Evolutionary conservation across 64 coral and sea anemone genomes (phyloP), one percentile per base, ranked within the genome.

Genomic region (Actinia tenebrosa): DNA sequence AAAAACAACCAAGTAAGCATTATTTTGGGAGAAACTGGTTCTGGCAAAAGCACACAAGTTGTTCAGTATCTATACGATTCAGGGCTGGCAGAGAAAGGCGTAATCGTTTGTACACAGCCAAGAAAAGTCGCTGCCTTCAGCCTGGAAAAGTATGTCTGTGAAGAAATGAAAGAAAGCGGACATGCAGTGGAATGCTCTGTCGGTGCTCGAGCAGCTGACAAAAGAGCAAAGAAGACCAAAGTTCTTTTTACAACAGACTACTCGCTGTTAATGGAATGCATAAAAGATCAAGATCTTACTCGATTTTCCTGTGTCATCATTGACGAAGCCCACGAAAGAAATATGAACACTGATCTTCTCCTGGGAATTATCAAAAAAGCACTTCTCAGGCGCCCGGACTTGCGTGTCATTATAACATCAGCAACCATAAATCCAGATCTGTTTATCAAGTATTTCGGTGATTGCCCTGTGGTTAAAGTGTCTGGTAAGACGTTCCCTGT

Each of bases 241-340:
- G 87, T 96, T 27, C 20, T 92, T 37, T 96, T 92, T 17, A 92
- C 89, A 77, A 96, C 94, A 25, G 94, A 96, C 72, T 91, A 96
- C 25, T 25, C 86, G 42, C 86, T 96, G 19, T 83, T 96, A 43
- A 96, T 92, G 55, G 91, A 96, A 56, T 96, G 94, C 61, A 55
- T 96, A 23, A 89, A 60, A 23, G 94, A 96, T 90, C 84, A 83
- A 9, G 86, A 42, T 22, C 69, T 96, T 6, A 87, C n/a, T 7
- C 87, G 86, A 26, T 96, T 93, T 84, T 93, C 94, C 27, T 96
- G 94, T 77, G 82, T 96, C 52, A 92, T 96, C 47, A 89, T 96
- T n/a, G 95, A 91, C 26, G 96, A 98, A 61, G 96, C 96, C 9
- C 96, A 98, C 64, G 96, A 98, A 77, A 89, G 96, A 54, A 94